Evolutionary conservation across 2,888 invertebrate genomes (phyloP).

Genomic region (Silvanus unidentatus): DNA sequence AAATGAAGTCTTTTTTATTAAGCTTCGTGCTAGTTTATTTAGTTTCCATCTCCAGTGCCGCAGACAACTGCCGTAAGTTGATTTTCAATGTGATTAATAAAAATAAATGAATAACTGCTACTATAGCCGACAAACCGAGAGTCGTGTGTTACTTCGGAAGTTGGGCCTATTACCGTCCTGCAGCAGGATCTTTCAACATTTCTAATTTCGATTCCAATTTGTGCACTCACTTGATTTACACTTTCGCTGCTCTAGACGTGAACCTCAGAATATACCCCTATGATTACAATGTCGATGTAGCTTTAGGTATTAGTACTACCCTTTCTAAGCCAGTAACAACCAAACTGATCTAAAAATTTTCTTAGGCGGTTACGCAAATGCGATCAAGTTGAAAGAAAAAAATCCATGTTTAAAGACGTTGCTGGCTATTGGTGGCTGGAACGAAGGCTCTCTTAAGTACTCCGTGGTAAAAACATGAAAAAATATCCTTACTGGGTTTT

Average conservation of each 20-base stretch:
- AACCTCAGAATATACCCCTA: conserved; percentile 45
- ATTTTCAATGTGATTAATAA: too few relatives aligned
- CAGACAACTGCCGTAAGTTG: too few relatives aligned
- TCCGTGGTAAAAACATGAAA: conserved; percentile 38
- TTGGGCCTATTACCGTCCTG: conserved; percentile 72
- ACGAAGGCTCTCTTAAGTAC: conserved; percentile 50
- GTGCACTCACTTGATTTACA: conserved; percentile 77
- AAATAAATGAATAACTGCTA: too few relatives aligned
- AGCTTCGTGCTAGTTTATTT: too few relatives aligned
- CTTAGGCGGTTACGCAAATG: conserved; percentile 51
- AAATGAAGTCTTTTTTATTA: too few relatives aligned
- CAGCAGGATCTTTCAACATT: conserved; percentile 58
- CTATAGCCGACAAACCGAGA: conserved; percentile 35
- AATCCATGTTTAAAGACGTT: conserved; percentile 52
- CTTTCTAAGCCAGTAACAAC: neutral
- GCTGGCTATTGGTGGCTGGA: conserved; percentile 63
- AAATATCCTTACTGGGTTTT: neutral
- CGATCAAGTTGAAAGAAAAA: conserved; percentile 49
- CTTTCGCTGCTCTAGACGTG: conserved; percentile 64
- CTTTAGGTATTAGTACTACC: conserved; percentile 28
- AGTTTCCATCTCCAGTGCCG: too few relatives aligned
- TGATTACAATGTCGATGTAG: conserved; percentile 41
- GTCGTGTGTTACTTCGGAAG: conserved; percentile 77
- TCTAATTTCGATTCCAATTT: conserved; percentile 65
- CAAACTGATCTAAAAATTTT: conserved; percentile 10